phyloP scores from a whole-genome alignment of 2,113 vertebrate species.

The Beaufortia kweichowensis region DNA sequence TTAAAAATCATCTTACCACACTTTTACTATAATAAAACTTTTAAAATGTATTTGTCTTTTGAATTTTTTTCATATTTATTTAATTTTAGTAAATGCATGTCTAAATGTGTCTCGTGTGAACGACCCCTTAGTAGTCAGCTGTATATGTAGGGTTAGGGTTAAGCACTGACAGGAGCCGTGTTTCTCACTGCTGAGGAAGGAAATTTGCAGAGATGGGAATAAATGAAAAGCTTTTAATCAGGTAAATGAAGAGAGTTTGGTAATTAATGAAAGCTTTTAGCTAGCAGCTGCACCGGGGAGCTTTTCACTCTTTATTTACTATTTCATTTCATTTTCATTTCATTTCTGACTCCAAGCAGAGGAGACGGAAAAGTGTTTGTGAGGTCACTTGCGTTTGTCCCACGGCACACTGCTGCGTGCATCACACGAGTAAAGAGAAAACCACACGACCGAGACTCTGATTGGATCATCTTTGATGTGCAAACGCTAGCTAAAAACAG shows the following conservation, averaged over 20 bases:
- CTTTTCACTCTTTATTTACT: constrained; percentile 49
- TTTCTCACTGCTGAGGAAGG: constrained; percentile 58
- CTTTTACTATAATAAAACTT: no score
- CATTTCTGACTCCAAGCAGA: no score
- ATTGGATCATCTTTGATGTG: constrained; percentile 80
- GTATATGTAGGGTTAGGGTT: no score
- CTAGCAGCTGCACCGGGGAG: constrained; percentile 71
- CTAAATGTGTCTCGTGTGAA: no score
- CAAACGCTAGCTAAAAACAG: constrained; percentile 81
- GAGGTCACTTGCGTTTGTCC: constrained; percentile 52
- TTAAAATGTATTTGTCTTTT: no score
- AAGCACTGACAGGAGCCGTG: neutral
- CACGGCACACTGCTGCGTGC: constrained; percentile 72
- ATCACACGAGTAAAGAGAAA: constrained; percentile 48
- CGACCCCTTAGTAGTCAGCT: no score
- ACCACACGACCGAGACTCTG: constrained; percentile 21
- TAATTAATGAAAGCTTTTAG: constrained; percentile 73
- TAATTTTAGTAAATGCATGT: no score
- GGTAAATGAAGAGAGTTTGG: constrained; percentile 68
- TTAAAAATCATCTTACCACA: no score
- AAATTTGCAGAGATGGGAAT: constrained; percentile 62
- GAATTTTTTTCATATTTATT: no score
- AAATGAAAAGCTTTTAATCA: constrained; percentile 62
- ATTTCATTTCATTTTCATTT: neutral
- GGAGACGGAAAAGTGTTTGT: no score